phyloP scores from a whole-genome alignment of 2,113 vertebrate species.

The Triplophysa siluroides region DNA sequence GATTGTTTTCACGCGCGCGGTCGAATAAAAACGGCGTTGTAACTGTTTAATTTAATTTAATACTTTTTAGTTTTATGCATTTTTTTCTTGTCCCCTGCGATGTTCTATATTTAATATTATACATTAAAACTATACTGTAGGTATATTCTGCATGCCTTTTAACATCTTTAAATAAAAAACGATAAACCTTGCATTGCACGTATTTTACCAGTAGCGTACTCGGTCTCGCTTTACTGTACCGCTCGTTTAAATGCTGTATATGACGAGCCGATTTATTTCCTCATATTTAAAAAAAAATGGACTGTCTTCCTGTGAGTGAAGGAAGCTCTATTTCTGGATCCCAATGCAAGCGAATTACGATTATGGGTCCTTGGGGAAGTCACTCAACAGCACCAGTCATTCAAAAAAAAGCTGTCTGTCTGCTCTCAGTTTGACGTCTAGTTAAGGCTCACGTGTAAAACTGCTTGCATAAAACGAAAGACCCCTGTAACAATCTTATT shows the following conservation, averaged over 20 bases:
- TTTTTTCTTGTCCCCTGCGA: too few species aligned
- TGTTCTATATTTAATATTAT: too few species aligned
- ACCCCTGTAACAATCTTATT: too few species aligned
- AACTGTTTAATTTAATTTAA: too few species aligned
- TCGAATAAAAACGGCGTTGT: not conserved
- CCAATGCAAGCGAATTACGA: constrained; percentile 41
- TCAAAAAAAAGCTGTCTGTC: constrained; percentile 35
- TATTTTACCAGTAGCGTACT: not conserved
- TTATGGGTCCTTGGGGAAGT: constrained; percentile 35
- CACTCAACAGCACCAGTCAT: constrained; percentile 28
- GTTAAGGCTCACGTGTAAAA: constrained; percentile 24
- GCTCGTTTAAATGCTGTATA: not conserved
- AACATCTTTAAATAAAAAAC: too few species aligned
- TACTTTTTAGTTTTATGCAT: too few species aligned
- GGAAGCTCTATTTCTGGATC: constrained; percentile 49
- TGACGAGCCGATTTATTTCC: constrained; percentile 28
- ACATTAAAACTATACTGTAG: too few species aligned
- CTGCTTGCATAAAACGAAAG: not conserved
- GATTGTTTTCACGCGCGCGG: too few species aligned
- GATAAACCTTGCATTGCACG: too few species aligned
- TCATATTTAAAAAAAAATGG: constrained; percentile 41
- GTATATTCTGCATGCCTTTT: too few species aligned
- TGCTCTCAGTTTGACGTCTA: constrained; percentile 31
- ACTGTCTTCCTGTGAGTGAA: constrained; percentile 43
- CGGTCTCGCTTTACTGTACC: too few species aligned